Evolutionary conservation across 2,113 vertebrate species (phyloP), one percentile per base, ranked within the genome.

Genomic region (Nannobrachium achirus): DNA sequence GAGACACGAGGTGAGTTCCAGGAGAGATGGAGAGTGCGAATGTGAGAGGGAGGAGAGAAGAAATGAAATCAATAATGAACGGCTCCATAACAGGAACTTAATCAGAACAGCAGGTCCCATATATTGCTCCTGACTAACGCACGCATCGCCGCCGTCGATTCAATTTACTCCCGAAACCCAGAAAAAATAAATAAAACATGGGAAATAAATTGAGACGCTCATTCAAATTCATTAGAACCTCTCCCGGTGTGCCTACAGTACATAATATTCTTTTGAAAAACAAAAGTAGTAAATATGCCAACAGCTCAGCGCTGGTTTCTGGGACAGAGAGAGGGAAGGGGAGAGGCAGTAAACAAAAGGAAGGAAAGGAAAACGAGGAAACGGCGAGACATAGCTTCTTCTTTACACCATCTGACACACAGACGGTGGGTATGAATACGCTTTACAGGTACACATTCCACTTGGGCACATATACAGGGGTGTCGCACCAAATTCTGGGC

Each of bases 151-250:
- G 85, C 81, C 79, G 86, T 91, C 85, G 82, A 92, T 93, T 93
- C 90, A 91, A 92, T 92, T 92, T 91, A 89, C 89, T 88, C 86
- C 66, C 77, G 84, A 88, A 91, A 89, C 85, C 79, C 79, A 83
- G 86, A 80, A 88, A 91, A 90, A 91, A 92, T 91, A 91, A 87
- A 91, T 91, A 91, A 92, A 92, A 91, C 89, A 91, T 89, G 82
- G 86, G 90, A 92, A 92, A 91, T 91, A 92, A 93, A 92, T 92
- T 84, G 89, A 92, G 88, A 88, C 75, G 81, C 89, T 91, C 89
- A 93, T 92, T 92, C 90, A 91, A 86, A 92, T 92, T 93, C 91
- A 92, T 91, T 91, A 92, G 84, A 90, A 90, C 79, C 70, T 81
- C 84, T 85, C 86, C 83, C 81, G 64, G 77, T 85, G 84, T 82